Evolutionary conservation across 2,113 vertebrate species (phyloP).

Genomic region (Cebus imitator): DNA sequence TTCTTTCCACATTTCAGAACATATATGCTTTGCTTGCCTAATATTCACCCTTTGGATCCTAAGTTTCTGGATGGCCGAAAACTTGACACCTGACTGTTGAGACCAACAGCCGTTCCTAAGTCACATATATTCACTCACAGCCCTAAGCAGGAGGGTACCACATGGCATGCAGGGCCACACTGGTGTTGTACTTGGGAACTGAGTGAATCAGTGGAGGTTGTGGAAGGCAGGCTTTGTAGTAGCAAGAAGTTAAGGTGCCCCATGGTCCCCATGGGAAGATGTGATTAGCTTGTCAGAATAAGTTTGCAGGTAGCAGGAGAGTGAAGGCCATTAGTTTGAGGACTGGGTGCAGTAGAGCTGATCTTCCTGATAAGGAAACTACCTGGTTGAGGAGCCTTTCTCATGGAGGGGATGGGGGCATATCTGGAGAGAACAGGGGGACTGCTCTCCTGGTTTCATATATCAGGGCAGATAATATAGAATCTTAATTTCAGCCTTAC

Average conservation of each 20-base stretch:
- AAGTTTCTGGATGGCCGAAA: neutral
- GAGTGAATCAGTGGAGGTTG: neutral
- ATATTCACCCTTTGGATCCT: neutral
- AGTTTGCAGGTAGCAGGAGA: neutral
- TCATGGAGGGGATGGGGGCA: neutral
- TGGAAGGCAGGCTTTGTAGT: neutral
- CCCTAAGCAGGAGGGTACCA: neutral
- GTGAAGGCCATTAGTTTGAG: neutral
- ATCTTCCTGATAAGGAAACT: neutral
- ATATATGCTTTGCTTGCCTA: neutral
- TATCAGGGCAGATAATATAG: neutral
- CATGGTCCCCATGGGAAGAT: neutral
- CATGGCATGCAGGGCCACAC: too few relatives aligned
- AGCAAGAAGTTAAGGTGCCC: neutral
- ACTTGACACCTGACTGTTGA: neutral
- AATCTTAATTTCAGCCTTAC: neutral
- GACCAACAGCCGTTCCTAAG: neutral
- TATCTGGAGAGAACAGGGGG: neutral
- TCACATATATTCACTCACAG: neutral
- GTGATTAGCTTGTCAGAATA: neutral
- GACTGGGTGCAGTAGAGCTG: neutral
- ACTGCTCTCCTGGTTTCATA: neutral
- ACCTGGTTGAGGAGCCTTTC: rapidly evolving
- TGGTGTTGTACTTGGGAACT: neutral
- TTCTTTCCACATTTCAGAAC: neutral